Percentiles rank a stretch among this genome's conserved stretches.
Conservation (phyloP, 2,797 vertebrate genomes). For the Aselliscus stoliczkanus region DNA sequence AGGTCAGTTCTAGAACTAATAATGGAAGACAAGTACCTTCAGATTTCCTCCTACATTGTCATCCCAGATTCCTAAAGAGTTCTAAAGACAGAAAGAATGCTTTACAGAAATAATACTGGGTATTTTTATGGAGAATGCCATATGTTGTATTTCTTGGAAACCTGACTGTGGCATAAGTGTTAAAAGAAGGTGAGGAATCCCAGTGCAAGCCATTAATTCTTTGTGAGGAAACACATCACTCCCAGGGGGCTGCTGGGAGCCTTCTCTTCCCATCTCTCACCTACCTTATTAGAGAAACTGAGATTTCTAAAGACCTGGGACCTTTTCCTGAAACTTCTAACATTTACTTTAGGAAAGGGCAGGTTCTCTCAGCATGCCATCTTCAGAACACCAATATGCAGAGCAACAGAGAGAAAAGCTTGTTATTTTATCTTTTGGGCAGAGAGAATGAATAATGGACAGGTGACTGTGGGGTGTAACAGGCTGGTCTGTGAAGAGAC, state of each 20-base stretch:
- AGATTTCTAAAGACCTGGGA: slow-evolving; percentile 19
- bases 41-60: background rate
- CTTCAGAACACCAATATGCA: background rate
- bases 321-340: slow-evolving; percentile 40
- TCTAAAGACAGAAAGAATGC: background rate
- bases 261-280: background rate
- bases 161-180: background rate
- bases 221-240: background rate
- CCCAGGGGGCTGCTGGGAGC: background rate
- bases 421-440: slow-evolving; percentile 27
- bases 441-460: background rate
- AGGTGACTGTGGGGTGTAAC: background rate
- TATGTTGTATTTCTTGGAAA: background rate
- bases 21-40: background rate
- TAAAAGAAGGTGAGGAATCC: background rate
- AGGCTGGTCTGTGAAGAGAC: background rate
- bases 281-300: slow-evolving; percentile 29
- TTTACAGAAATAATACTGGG: background rate
- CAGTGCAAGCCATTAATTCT: background rate
- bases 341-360: background rate
- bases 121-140: background rate
- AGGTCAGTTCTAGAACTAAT: background rate
- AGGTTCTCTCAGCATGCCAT: background rate
- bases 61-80: background rate
- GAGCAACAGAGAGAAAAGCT: background rate